A percentile compares a stretch with the other conserved stretches of the same genome.
Evolutionary conservation across 2,113 vertebrate genomes (phyloP).

Genomic region (Tupaia chinensis): DNA sequence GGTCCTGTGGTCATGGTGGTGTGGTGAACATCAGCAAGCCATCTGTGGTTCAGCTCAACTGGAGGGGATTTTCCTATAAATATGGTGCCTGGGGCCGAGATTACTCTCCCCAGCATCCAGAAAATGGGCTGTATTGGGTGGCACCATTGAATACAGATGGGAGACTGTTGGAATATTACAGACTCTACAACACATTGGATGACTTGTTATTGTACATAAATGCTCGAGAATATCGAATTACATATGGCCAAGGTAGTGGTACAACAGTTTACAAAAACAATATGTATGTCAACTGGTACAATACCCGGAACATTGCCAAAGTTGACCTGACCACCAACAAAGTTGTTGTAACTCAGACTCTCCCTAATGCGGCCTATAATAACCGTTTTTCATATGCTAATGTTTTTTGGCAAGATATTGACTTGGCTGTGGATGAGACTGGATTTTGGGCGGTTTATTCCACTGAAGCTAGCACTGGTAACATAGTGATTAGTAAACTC

Average conservation of each 20-base stretch:
- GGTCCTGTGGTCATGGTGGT: slow-evolving; percentile 85
- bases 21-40: slow-evolving; percentile 90
- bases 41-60: slow-evolving; percentile 89
- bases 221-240: slow-evolving; percentile 58
- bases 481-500: slow-evolving; percentile 96
- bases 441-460: slow-evolving; percentile 98
- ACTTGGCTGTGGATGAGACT: slow-evolving; percentile 94
- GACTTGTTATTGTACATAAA: slow-evolving; percentile 88
- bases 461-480: slow-evolving; percentile 94
- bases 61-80: slow-evolving; percentile 87
- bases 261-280: slow-evolving; percentile 87
- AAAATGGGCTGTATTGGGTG: slow-evolving; percentile 89
- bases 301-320: slow-evolving; percentile 80
- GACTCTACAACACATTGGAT: slow-evolving; percentile 87
- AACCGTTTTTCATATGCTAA: slow-evolving; percentile 95
- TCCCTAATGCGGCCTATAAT: slow-evolving; percentile 88
- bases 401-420: slow-evolving; percentile 93
- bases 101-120: slow-evolving; percentile 80
- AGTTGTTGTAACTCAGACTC: slow-evolving; percentile 63
- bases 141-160: slow-evolving; percentile 85
- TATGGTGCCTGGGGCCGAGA: slow-evolving; percentile 93
- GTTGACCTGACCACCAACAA: slow-evolving; percentile 79
- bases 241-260: slow-evolving; percentile 89
- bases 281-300: slow-evolving; percentile 89
- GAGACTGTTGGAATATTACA: slow-evolving; percentile 84